phyloP scores from a whole-genome alignment of 1,140 invertebrate genomes.

The Bombus sylvicola region DNA sequence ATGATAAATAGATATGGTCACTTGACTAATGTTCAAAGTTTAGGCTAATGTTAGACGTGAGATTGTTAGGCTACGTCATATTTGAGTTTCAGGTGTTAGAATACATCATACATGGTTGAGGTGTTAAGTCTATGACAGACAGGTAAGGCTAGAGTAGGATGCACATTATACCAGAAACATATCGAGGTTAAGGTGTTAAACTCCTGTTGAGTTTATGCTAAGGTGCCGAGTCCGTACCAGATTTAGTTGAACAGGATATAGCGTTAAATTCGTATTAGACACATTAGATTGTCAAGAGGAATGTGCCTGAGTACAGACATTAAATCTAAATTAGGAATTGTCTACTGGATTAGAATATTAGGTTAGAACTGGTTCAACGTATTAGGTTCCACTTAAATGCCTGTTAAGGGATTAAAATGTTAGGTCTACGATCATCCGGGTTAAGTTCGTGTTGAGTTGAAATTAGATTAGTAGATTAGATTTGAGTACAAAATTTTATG shows the following conservation, averaged over 20 bases:
- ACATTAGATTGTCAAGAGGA: slow-evolving; percentile 4
- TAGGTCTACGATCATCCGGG: background rate
- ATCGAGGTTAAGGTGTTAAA: slow-evolving; percentile 13
- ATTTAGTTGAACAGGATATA: background rate
- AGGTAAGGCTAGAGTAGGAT: slow-evolving; percentile 13
- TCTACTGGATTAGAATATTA: background rate
- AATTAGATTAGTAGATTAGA: no score
- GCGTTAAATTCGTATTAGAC: background rate
- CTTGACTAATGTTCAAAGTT: background rate
- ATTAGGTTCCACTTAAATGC: background rate
- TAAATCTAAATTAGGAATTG: slow-evolving; percentile 21
- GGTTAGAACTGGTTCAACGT: background rate
- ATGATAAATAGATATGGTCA: background rate
- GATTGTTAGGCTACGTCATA: background rate
- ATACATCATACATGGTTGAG: background rate
- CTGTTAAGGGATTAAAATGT: background rate
- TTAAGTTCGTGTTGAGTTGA: background rate
- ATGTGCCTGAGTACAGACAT: background rate
- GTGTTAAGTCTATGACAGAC: slow-evolving; percentile 25
- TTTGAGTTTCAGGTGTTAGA: slow-evolving; percentile 8
- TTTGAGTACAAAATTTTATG: background rate
- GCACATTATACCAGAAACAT: slow-evolving; percentile 17
- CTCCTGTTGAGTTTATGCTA: slow-evolving; percentile 22
- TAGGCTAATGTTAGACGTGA: background rate
- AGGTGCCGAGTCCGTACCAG: background rate